Percentiles rank a stretch among this genome's conserved stretches.
These are phyloP conservation scores for Irena cyanogastra DNA, from an alignment of 2,113 vertebrate species.

Conservation along the genomic window DNA sequence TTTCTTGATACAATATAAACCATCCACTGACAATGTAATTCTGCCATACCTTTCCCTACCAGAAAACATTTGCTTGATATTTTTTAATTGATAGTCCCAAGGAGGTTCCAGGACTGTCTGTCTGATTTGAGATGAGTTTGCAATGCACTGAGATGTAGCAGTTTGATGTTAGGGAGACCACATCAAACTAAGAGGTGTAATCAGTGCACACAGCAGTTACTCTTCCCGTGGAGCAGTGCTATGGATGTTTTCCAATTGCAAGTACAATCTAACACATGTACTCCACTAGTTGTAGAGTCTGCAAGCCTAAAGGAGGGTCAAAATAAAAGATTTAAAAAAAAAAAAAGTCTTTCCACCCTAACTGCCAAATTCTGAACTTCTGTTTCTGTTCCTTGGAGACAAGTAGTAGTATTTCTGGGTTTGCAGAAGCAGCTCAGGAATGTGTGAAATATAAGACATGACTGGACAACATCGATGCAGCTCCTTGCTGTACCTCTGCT, in stretches of 20 bases:
- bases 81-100: not conserved
- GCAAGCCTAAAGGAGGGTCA: not conserved
- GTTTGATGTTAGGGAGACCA: not conserved
- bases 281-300: not conserved
- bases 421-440: slow-evolving; percentile 42
- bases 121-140: not conserved
- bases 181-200: not conserved
- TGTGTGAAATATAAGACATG: slow-evolving; percentile 17
- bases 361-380: slow-evolving; percentile 6
- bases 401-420: slow-evolving; percentile 27
- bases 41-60: not conserved
- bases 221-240: not conserved
- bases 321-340: not conserved
- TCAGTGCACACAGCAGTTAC: not conserved
- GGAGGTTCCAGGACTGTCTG: not conserved
- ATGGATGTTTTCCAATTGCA: not conserved
- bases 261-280: not conserved
- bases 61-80: not conserved
- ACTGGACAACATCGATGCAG: slow-evolving; percentile 44
- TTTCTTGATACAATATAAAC: not conserved
- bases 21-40: not conserved
- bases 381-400: slow-evolving; percentile 34
- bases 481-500: not conserved
- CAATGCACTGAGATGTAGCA: not conserved
- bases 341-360: not conserved